Conservation (phyloP, 1,140 invertebrate species). For the Drosophila simulans region DNA sequence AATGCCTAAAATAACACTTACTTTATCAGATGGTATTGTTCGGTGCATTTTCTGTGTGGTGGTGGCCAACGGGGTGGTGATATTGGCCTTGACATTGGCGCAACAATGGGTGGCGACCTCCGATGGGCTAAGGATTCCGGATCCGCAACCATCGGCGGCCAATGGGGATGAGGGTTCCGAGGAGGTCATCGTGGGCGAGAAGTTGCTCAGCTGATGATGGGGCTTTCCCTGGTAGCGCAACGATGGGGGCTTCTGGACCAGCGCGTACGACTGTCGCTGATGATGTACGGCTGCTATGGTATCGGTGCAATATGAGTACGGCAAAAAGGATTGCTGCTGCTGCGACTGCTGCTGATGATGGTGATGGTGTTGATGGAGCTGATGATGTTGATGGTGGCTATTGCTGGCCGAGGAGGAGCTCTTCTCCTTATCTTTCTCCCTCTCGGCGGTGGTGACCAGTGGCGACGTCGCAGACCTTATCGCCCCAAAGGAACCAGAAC, state of each 20-base stretch:
- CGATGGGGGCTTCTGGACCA: constrained; percentile 28
- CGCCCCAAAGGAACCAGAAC: constrained; percentile 9
- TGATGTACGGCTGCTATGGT: constrained; percentile 49
- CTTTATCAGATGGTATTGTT: constrained; percentile 74
- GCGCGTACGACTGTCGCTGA: constrained; percentile 22
- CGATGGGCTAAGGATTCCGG: constrained; percentile 26
- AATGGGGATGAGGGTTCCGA: constrained; percentile 19
- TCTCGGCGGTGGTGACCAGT: constrained; percentile 21
- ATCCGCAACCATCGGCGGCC: constrained; percentile 19
- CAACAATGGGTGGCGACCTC: constrained; percentile 44
- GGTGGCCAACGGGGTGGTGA: constrained; percentile 43
- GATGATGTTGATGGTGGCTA: not conserved
- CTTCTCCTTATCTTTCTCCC: not conserved
- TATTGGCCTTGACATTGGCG: constrained; percentile 42
- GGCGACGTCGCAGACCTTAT: constrained; percentile 26
- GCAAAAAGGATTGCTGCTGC: constrained; percentile 12
- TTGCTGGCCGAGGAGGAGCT: not conserved
- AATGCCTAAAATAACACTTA: constrained; percentile 23
- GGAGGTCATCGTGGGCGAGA: constrained; percentile 17
- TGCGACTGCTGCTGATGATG: too few relatives aligned
- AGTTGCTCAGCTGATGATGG: constrained; percentile 15
- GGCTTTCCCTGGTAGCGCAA: constrained; percentile 17
- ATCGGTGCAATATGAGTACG: constrained; percentile 22
- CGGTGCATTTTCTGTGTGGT: constrained; percentile 60
- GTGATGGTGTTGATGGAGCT: too few relatives aligned